Evolutionary conservation across 2,888 invertebrate genomes (phyloP), one percentile per base, ranked within the genome.

Genomic region (Ypsolopha sequella): DNA sequence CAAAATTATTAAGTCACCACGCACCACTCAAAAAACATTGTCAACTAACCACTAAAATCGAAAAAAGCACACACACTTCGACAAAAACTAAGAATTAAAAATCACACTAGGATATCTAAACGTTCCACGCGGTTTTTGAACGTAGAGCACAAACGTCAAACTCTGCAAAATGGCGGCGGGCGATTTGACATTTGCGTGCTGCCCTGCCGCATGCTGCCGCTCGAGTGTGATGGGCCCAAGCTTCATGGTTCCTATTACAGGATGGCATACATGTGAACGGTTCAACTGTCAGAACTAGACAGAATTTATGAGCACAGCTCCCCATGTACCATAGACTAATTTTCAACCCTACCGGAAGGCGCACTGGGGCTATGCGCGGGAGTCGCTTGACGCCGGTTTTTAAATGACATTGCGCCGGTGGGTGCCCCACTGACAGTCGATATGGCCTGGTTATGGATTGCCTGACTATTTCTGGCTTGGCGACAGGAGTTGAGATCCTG

Each of bases 291-390:
- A 85, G 70, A 53, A 59, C 68, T 70, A 64, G 78, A 85, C 82
- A 86, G 85, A 86, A 86, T 85, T 85, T 86, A 86, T 85, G 84
- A 72, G 74, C 70, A 58, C 56, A 56, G 58, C 59, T 45, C 46
- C 41, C 49, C 36, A 36, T 24, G 24, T 24, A 24, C 24, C 24
- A 36, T 33, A 58, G 48, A n/a, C 35, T 66, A 67, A 73, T 68
- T 64, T 53, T 54, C 8, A 63, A 64, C 79, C 76, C 73, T 78
- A 74, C 75, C 79, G 85, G 85, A 84, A 67, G 67, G 61, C 56
- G 61, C 56, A 56, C 62, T 62, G 66, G 68, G 64, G 61, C 66
- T 71, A 60, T 14, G 7, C 7, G 6, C 10, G 38, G 48, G 11
- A 36, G 38, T 36, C 13, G 59, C 54, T 38, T 34, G 48, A 36